Conservation (phyloP, 2,888 invertebrate genomes). For the Tetrapedia diversipes region DNA sequence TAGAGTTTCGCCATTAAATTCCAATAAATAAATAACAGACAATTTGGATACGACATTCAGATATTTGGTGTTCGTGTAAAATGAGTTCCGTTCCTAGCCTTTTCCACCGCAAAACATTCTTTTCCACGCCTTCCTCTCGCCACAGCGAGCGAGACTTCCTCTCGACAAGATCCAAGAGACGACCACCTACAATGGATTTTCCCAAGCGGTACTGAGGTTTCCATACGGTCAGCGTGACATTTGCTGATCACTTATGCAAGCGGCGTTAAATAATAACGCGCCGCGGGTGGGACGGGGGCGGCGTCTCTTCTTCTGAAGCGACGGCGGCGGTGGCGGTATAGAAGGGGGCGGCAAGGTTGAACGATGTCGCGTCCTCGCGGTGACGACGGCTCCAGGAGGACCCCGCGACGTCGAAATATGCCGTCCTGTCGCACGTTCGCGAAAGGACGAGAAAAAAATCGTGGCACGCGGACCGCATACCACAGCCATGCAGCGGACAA, state of each 20-base stretch:
- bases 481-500: slow-evolving; percentile 10
- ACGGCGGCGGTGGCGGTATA: slow-evolving; percentile 36
- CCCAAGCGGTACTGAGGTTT: not conserved
- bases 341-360: slow-evolving; percentile 48
- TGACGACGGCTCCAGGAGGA: not conserved
- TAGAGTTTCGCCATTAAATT: no score
- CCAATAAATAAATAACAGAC: no score
- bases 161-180: no score
- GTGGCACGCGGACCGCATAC: slow-evolving; percentile 20
- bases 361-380: slow-evolving; percentile 34
- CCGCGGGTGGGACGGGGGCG: slow-evolving; percentile 9
- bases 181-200: not conserved
- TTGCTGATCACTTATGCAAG: slow-evolving; percentile 42
- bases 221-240: not conserved
- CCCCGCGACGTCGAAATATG: slow-evolving; percentile 21
- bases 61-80: no score
- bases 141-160: no score
- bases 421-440: slow-evolving; percentile 29
- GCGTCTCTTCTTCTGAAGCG: slow-evolving; percentile 61
- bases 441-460: slow-evolving; percentile 12
- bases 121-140: no score
- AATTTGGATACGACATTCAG: no score
- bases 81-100: no score
- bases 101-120: no score
- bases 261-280: slow-evolving; percentile 41